Base-by-base conservation (phyloP, 2,888 invertebrate species). In the Drosophila austrosaltans region DNA sequence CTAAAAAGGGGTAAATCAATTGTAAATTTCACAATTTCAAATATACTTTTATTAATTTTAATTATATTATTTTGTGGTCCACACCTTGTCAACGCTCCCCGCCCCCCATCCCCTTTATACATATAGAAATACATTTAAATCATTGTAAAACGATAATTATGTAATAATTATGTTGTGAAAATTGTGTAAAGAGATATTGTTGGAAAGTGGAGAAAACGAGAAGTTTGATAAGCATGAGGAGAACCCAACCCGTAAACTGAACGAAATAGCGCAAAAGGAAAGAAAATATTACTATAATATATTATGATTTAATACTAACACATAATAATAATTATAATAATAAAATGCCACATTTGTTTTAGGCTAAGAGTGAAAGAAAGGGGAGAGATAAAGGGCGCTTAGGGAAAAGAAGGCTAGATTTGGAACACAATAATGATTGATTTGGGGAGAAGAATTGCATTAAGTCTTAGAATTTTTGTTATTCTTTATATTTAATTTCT, bases 151-250 rank as follows among this genome's bases (percentile, higher is more conserved):
- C 76, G 53, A 78, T 79, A 79, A 79, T 84, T 81, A 81, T 77
- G 60, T 70, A 84, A 77, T 77, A 84, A 84, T 82, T 87, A 81
- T 81, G 77, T 82, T 82, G 82, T 83, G 77, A 82, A 86, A 69
- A 71, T 53, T 48, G 12, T 48, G 48, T 48, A 48, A 48, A 48
- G 48, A 48, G 25, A 48, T 10, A 48, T 25, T 48, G 48, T 8
- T 48, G 12, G 48, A 48, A 48, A 48, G 25, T 48, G 20, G 22
- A 48, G 44, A 59, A 53, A 59, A 36, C 53, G 44, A 64, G 16
- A 32, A 7, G 57, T 65, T n/a, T 22, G 20, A 32, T n/a, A 39
- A 2, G 10, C 32, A 22, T n/a, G 32, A 28, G 42, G 28, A 56
- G 22, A 48, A 25, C 48, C 48, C 22, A 48, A 25, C 48, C 48